Evolutionary conservation across 2,113 vertebrate genomes (phyloP), one percentile per base, ranked within the genome.

Genomic region (Glaucomys volans): DNA sequence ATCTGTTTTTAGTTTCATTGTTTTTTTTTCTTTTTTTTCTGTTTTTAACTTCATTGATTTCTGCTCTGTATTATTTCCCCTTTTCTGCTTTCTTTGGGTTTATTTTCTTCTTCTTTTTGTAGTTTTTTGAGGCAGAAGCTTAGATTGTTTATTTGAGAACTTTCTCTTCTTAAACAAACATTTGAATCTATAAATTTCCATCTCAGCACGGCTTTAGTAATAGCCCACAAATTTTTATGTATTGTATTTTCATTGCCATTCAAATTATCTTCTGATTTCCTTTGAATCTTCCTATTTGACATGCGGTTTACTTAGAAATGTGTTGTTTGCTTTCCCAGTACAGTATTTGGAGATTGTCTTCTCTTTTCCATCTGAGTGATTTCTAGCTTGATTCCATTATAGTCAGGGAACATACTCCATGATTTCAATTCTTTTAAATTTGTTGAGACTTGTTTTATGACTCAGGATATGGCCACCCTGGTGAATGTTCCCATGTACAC

Each of bases 341-440:
- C 32, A 64, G 5, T n/a, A 47, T 69, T 96, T 69, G 40, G 37
- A 84, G 28, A 42, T 74, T 76, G 84, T 86, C 67, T 87, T 84
- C 14, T 79, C 87, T 47, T 79, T 71, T 62, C 76, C 91, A 50
- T 71, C 42, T 57, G 87, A 80, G 22, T 94, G 72, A 82, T 72
- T 93, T 89, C 83, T 82, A 91, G 17, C 28, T 91, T 91, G 30
- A 96, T 54, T 83, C 47, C 8, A 86, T 52, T 47, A 86, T 22
- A 50, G 20, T 75, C 92, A 81, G 57, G 91, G 40, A 95, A 96
- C 30, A 85, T 59, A 71, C 37, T 71, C 50, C 64, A 3, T 87
- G 42, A 95, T 96, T 81, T 91, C 75, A 82, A 37, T 89, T 88
- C 9, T 85, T 88, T 88, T 66, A 57, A n/a, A 54, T 64, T 57